Evolutionary conservation across 1,140 invertebrate species (phyloP).

Genomic region (Drosophila pectinifera): DNA sequence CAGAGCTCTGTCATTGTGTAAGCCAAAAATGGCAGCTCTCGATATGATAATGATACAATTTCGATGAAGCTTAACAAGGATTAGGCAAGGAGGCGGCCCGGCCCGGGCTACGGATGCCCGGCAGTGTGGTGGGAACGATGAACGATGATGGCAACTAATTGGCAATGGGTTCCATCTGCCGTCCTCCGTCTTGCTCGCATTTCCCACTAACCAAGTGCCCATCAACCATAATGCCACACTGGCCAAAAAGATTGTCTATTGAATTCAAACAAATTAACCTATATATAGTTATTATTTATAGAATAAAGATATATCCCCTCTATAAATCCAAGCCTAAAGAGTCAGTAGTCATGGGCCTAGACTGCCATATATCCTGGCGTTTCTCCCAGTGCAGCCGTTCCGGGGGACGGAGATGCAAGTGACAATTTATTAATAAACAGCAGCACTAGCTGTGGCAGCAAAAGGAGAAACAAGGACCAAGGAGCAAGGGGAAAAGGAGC

Average conservation of each 20-base stretch:
- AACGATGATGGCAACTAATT: slow-evolving; percentile 77
- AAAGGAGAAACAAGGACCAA: slow-evolving; percentile 12
- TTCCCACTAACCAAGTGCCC: slow-evolving; percentile 37
- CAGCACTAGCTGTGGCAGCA: slow-evolving; percentile 22
- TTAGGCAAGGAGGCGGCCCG: slow-evolving; percentile 35
- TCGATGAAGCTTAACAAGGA: slow-evolving; percentile 76
- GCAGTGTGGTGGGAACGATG: slow-evolving; percentile 28
- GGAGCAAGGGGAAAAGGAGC: not conserved
- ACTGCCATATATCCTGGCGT: not conserved
- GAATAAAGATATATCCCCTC: no score
- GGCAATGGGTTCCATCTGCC: slow-evolving; percentile 46
- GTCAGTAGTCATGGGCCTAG: no score
- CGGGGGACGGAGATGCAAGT: slow-evolving; percentile 62
- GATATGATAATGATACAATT: slow-evolving; percentile 84
- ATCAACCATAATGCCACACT: slow-evolving; percentile 51
- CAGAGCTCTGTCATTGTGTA: slow-evolving; percentile 44
- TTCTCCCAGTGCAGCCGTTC: not conserved
- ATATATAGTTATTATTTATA: no score
- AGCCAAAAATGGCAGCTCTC: slow-evolving; percentile 66
- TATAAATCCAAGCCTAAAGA: no score
- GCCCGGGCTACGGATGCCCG: not conserved
- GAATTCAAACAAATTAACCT: no score
- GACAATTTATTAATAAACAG: slow-evolving; percentile 83
- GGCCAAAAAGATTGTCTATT: no score
- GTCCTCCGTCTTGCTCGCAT: slow-evolving; percentile 11